Conservation (phyloP, 2,888 invertebrate genomes). For the Tiliacea citrago region DNA sequence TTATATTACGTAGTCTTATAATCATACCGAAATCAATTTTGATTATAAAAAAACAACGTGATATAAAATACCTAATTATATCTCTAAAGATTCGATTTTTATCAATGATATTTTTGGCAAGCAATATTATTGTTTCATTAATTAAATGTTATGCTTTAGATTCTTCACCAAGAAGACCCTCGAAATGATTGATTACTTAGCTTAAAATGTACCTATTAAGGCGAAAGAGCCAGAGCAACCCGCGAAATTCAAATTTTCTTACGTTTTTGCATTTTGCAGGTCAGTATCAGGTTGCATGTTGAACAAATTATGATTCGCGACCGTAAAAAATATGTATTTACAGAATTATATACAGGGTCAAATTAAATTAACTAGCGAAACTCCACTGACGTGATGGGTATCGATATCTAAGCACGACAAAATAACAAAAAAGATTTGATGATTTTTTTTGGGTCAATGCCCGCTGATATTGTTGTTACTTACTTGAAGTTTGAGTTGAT, state of each 20-base stretch:
- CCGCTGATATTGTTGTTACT: too few relatives aligned
- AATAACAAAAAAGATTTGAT: too few relatives aligned
- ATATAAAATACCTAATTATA: constrained; percentile 17
- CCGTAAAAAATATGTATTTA: too few relatives aligned
- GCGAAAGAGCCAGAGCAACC: background rate
- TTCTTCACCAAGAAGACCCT: background rate
- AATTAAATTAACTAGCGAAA: too few relatives aligned
- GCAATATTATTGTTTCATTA: background rate
- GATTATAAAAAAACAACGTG: constrained; percentile 7
- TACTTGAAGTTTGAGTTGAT: too few relatives aligned
- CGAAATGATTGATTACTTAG: background rate
- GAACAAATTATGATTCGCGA: background rate
- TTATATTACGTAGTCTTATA: constrained; percentile 36
- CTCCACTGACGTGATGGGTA: too few relatives aligned
- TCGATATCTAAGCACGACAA: too few relatives aligned
- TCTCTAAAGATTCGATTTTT: constrained; percentile 20
- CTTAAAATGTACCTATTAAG: background rate
- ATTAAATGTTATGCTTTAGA: background rate
- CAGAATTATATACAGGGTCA: too few relatives aligned
- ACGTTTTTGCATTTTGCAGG: background rate
- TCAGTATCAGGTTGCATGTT: too few relatives aligned
- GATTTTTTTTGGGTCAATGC: too few relatives aligned
- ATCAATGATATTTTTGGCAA: constrained; percentile 19
- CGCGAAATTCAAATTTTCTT: background rate
- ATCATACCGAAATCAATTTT: constrained; percentile 33